Evolutionary conservation across 2,113 vertebrate species (phyloP).

Genomic region (Eulacestoma nigropectus): DNA sequence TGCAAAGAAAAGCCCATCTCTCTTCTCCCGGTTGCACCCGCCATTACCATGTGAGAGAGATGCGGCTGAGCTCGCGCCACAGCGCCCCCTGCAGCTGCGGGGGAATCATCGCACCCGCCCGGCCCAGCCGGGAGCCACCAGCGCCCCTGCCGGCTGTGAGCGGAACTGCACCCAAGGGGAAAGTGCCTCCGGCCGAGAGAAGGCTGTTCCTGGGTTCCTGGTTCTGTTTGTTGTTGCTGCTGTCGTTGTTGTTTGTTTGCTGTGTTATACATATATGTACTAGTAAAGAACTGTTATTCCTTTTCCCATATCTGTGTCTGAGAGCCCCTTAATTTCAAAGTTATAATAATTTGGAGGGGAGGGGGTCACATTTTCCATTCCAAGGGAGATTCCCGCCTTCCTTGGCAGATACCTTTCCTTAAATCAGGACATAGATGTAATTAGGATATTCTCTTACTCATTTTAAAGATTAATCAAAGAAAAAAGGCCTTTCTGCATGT

Average conservation of each 20-base stretch:
- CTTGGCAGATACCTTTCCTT: background rate
- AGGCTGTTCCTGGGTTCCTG: background rate
- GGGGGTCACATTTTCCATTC: background rate
- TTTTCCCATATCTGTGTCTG: background rate
- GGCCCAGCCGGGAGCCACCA: background rate
- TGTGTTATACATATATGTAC: fast-evolving
- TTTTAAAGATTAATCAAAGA: background rate
- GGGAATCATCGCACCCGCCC: background rate
- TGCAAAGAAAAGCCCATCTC: background rate
- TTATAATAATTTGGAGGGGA: background rate
- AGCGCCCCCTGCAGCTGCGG: background rate
- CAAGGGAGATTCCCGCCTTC: background rate
- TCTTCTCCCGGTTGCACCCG: fast-evolving
- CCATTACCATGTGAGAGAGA: background rate
- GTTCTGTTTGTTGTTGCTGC: too few relatives aligned
- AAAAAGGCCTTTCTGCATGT: background rate
- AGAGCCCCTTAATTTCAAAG: background rate
- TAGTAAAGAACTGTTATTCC: background rate
- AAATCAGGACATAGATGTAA: background rate
- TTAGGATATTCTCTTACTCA: background rate
- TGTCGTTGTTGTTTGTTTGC: background rate
- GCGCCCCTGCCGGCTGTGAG: background rate
- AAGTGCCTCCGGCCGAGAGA: background rate
- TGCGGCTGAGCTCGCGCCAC: fast-evolving
- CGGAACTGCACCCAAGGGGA: background rate